Conservation (phyloP, 1,140 invertebrate species). For the Drosophila orena region DNA sequence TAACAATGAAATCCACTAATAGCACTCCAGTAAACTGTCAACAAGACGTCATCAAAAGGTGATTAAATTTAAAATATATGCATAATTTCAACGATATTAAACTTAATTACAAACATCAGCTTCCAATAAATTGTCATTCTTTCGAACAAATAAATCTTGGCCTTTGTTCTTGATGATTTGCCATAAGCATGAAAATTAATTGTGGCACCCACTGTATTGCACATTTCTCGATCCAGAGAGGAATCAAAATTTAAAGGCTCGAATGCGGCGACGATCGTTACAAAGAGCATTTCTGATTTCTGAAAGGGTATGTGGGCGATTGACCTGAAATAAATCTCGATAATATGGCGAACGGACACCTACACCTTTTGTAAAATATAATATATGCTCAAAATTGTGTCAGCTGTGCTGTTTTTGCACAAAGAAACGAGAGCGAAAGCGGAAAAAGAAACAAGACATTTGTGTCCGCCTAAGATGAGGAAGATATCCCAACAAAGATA, state of each 20-base stretch:
- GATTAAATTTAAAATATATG: slow-evolving; percentile 1
- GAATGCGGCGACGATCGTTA: slow-evolving; percentile 8
- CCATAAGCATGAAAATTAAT: not conserved
- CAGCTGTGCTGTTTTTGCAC: slow-evolving; percentile 24
- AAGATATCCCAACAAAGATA: not conserved
- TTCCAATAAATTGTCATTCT: not conserved
- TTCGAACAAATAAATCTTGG: not conserved
- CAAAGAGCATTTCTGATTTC: slow-evolving; percentile 11
- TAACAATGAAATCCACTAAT: no score
- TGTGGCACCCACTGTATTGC: slow-evolving; percentile 18
- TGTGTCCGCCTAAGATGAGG: not conserved
- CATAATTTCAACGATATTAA: not conserved
- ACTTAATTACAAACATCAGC: not conserved
- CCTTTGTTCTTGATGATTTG: not conserved
- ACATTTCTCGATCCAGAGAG: not conserved
- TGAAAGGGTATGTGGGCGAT: slow-evolving; percentile 11
- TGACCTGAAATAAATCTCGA: slow-evolving; percentile 37
- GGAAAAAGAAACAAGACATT: slow-evolving; percentile 1
- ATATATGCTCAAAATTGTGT: slow-evolving; percentile 32
- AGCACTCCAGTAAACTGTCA: not conserved
- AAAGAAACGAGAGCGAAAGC: slow-evolving; percentile 38
- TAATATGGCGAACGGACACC: slow-evolving; percentile 12
- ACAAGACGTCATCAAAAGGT: not conserved
- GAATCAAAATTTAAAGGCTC: slow-evolving; percentile 18
- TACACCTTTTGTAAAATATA: not conserved